Conservation (phyloP, 1,140 invertebrate genomes). For the Zaprionus capensis region DNA sequence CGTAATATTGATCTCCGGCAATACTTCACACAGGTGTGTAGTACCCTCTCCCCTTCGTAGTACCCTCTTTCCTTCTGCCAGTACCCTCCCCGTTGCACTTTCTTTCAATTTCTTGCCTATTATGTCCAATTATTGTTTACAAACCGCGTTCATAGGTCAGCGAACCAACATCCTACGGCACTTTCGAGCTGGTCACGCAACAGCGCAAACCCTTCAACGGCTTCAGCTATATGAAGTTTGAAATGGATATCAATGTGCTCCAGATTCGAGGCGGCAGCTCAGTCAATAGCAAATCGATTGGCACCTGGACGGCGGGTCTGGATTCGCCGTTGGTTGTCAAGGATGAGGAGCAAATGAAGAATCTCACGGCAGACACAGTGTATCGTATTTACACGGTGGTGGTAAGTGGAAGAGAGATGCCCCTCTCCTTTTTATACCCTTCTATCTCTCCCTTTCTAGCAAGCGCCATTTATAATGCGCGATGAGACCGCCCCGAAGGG, state of each 20-base stretch:
- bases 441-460: conserved; percentile 84
- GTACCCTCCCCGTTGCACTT: conserved; percentile 27
- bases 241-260: conserved; percentile 88
- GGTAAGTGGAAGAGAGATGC: conserved; percentile 83
- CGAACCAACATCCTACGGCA: conserved; percentile 88
- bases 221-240: conserved; percentile 90
- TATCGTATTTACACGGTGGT: conserved; percentile 92
- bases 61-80: too few species aligned
- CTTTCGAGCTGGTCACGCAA: conserved; percentile 85
- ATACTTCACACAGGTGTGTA: conserved; percentile 85
- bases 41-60: not conserved
- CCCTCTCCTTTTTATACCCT: not conserved
- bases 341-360: conserved; percentile 88
- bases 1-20: conserved; percentile 87
- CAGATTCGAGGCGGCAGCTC: conserved; percentile 88
- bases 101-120: conserved; percentile 30
- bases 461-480: conserved; percentile 94
- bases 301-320: conserved; percentile 89
- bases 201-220: conserved; percentile 87
- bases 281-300: conserved; percentile 87
- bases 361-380: conserved; percentile 91
- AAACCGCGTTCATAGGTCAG: conserved; percentile 79
- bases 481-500: conserved; percentile 87
- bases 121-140: conserved; percentile 68
- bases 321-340: conserved; percentile 87